Evolutionary conservation across 2,888 invertebrate genomes (phyloP), one percentile per base, ranked within the genome.

Genomic region (Xanthorhoe designata): DNA sequence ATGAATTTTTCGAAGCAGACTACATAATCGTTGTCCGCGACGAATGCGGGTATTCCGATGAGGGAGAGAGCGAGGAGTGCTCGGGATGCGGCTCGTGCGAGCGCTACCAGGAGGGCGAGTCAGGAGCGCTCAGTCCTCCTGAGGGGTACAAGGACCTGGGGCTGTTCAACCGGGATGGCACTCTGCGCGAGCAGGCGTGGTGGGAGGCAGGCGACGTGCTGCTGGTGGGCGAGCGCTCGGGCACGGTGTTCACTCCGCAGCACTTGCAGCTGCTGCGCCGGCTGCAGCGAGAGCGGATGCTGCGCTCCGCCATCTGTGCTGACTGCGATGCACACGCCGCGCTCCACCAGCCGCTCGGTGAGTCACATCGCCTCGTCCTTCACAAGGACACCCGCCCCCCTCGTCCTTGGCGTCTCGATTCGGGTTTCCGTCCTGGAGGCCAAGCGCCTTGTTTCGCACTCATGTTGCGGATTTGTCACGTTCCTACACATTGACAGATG

Each of bases 1-100:
- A 98, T 90, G 97, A 97, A 86, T 98, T 97, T 90, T 98, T 98
- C 87, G 98, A 98, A 78, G 98, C 98, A 59, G 98, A 98, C 90
- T 98, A 98, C 83, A 98, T 98, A 81, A 98, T 98, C 78, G 94
- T 98, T 71, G 97, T 98, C 72, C 96, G 98, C 68, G 98, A 98
- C 84, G 98, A 98, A 85, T 97, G 97, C 82, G 91, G 89, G 9
- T 97, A 96, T 82, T 97, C 97, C 66, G 97, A 97, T 80, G 97
- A 97, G 82, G 97, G 97, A 79, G 96, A 97, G 78, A 95, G 95
- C 78, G 96, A 96, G 71, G 95, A 96, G 64, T 96, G 96, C 84
- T 94, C 95, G 18, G 95, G 95, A 78, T 92, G 92, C 70, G 92
- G 90, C 24, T 84, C 91, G 49, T 92, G 92, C 84, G 93, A 94